Percentiles rank a stretch among this genome's conserved stretches.
Evolutionary conservation across 2,888 invertebrate genomes (phyloP).

Genomic region (Ischnus inquisitorius): DNA sequence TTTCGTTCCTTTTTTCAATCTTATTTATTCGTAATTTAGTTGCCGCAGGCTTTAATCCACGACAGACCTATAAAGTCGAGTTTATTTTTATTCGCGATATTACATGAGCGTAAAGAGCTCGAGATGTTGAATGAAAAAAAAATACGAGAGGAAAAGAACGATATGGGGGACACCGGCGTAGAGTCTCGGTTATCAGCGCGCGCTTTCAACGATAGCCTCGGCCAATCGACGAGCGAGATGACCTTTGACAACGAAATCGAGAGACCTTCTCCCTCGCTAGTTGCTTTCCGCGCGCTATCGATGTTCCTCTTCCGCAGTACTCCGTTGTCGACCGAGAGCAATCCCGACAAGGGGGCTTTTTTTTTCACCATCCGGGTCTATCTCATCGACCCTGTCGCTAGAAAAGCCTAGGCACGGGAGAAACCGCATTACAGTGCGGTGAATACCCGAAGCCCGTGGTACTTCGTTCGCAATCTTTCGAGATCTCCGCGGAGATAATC

Average conservation of each 20-base stretch:
- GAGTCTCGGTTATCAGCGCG: slow-evolving; percentile 57
- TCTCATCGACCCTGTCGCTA: neutral
- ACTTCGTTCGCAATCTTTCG: neutral
- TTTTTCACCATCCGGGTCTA: slow-evolving; percentile 30
- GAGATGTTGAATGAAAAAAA: slow-evolving; percentile 40
- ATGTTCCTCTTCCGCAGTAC: slow-evolving; percentile 70
- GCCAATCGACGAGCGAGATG: slow-evolving; percentile 65
- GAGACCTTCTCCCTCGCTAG: slow-evolving; percentile 57
- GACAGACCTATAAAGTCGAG: slow-evolving; percentile 26
- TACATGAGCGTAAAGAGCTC: slow-evolving; percentile 16
- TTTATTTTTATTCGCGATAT: slow-evolving; percentile 46
- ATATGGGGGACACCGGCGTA: slow-evolving; percentile 60
- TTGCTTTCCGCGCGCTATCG: slow-evolving; percentile 64
- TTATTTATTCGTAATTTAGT: slow-evolving; percentile 57
- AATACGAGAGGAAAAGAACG: slow-evolving; percentile 15
- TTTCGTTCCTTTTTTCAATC: slow-evolving; percentile 6
- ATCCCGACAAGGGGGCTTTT: slow-evolving; percentile 22
- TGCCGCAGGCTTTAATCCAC: slow-evolving; percentile 7
- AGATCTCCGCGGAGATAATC: slow-evolving; percentile 54
- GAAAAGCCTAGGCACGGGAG: neutral
- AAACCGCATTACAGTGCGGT: neutral
- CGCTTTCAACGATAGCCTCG: slow-evolving; percentile 49
- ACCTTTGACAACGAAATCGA: slow-evolving; percentile 74
- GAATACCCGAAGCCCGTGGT: neutral
- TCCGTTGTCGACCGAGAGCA: slow-evolving; percentile 46